Percentiles rank a stretch among this genome's conserved stretches.
These are phyloP conservation scores for Bujurquina vittata DNA, from an alignment of 2,113 vertebrate species.

Conservation along the genomic window DNA sequence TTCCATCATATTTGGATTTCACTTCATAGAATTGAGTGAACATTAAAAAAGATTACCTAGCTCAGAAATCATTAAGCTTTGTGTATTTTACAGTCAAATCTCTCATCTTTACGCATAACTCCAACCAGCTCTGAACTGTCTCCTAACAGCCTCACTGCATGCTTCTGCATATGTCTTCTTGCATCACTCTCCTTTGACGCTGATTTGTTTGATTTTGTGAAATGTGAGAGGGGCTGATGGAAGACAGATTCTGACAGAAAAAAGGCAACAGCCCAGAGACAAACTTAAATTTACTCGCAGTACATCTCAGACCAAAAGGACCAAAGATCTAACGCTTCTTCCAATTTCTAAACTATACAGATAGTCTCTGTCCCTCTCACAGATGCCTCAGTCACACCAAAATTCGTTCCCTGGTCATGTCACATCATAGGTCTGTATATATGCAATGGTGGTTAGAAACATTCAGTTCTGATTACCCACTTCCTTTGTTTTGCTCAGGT, in stretches of 20 bases:
- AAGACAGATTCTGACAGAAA: slow-evolving; percentile 26
- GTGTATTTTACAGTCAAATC: neutral
- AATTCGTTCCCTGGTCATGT: neutral
- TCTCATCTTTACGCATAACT: neutral
- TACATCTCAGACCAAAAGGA: slow-evolving; percentile 27
- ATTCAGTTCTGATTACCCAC: neutral
- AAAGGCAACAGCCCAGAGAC: slow-evolving; percentile 39
- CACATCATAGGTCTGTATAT: neutral
- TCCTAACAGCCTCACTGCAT: neutral
- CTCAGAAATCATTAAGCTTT: slow-evolving; percentile 16
- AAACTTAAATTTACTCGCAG: slow-evolving; percentile 27
- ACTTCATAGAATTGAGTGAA: neutral
- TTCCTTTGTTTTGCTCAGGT: neutral
- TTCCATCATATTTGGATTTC: neutral
- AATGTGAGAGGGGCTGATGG: slow-evolving; percentile 37
- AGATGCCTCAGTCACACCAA: neutral
- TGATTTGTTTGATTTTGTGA: slow-evolving; percentile 58
- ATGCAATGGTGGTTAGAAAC: neutral
- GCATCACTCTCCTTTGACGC: slow-evolving; percentile 54
- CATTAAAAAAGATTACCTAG: neutral
- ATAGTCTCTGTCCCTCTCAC: neutral
- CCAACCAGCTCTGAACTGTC: slow-evolving; percentile 1
- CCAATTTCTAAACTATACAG: slow-evolving; percentile 30
- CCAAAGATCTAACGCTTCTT: slow-evolving; percentile 18
- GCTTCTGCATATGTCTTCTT: slow-evolving; percentile 45